Conservation (phyloP, 2,888 invertebrate genomes). For the Leptopilina myrica region DNA sequence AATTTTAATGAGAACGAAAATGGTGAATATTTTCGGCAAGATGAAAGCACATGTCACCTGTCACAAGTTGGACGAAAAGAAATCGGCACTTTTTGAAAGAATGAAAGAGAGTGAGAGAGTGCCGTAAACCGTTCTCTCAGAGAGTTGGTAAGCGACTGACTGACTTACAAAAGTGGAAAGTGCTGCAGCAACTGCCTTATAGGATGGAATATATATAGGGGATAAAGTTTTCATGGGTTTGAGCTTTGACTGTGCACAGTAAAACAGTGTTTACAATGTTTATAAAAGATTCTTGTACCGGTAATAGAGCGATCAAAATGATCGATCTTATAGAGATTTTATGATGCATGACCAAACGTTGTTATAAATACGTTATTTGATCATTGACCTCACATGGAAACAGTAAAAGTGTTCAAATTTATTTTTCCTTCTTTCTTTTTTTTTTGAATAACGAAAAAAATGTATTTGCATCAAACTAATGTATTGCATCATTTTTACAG, state of each 20-base stretch:
- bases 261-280: background rate
- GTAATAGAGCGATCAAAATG: background rate
- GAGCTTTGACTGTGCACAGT: slow-evolving; percentile 7
- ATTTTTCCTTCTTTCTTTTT: too few relatives aligned
- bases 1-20: background rate
- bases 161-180: slow-evolving; percentile 37
- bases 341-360: background rate
- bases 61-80: background rate
- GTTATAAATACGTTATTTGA: background rate
- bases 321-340: slow-evolving; percentile 19
- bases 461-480: too few relatives aligned
- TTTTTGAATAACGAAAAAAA: too few relatives aligned
- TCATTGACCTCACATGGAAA: background rate
- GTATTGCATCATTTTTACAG: too few relatives aligned
- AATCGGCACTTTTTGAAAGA: slow-evolving; percentile 5
- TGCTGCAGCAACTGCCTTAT: slow-evolving; percentile 11
- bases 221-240: slow-evolving; percentile 16
- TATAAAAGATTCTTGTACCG: slow-evolving; percentile 8
- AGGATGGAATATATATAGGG: background rate
- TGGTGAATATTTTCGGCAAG: slow-evolving; percentile 11
- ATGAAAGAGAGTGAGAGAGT: too few relatives aligned
- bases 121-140: slow-evolving; percentile 23
- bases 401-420: background rate
- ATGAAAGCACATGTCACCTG: slow-evolving; percentile 26
- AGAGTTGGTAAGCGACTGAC: slow-evolving; percentile 37